Conservation (phyloP, 2,797 vertebrate species). For the Anabacerthia variegaticeps region DNA sequence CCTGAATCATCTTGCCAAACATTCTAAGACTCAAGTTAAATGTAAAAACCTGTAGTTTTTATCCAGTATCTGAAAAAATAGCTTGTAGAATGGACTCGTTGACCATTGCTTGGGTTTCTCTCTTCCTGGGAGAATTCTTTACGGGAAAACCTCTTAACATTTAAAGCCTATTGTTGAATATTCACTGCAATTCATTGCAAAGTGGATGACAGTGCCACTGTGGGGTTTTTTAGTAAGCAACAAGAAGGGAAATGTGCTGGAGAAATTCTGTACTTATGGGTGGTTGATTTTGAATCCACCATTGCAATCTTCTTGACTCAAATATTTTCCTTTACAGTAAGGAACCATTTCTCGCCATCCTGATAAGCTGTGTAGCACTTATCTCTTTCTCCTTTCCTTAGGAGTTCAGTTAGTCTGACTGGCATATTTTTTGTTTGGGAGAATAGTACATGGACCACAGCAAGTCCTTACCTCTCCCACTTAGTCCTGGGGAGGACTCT, state of each 20-base stretch:
- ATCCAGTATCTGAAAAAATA: not conserved
- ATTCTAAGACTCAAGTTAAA: not conserved
- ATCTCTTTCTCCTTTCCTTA: not conserved
- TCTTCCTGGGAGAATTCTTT: not conserved
- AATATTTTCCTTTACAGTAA: not conserved
- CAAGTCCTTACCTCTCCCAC: not conserved
- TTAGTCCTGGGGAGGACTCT: not conserved
- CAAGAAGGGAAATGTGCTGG: not conserved
- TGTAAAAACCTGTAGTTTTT: not conserved
- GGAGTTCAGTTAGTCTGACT: not conserved
- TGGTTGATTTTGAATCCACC: not conserved
- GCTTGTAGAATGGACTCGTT: not conserved
- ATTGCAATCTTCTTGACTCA: not conserved
- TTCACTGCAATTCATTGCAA: not conserved
- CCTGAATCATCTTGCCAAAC: not conserved
- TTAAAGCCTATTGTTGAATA: not conserved
- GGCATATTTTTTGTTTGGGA: not conserved
- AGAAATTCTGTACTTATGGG: accelerated
- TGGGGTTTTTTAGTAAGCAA: not conserved
- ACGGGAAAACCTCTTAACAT: not conserved
- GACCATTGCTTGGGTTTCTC: not conserved
- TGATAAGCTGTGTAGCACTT: not conserved
- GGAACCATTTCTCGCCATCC: not conserved
- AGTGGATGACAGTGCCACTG: not conserved
- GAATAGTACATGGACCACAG: not conserved